Conservation (phyloP, 2,888 invertebrate genomes). For the Bursaphelenchus okinawaensis region DNA sequence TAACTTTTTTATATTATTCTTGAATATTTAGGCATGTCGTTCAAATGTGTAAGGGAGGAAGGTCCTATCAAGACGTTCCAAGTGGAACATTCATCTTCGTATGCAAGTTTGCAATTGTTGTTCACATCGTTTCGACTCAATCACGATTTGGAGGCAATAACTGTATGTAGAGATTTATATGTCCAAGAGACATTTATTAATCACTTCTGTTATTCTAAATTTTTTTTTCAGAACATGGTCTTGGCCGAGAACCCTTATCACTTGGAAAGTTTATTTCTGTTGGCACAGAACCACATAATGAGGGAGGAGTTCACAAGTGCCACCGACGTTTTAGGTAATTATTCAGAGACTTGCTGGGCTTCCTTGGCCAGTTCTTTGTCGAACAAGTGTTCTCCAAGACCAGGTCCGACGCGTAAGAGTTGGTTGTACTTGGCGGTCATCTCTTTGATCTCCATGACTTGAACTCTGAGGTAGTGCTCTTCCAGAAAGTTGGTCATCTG, state of each 20-base stretch:
- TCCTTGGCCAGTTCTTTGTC: conserved; percentile 25
- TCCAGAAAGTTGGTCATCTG: conserved; percentile 34
- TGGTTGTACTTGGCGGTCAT: conserved; percentile 27
- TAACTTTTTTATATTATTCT: too few species aligned
- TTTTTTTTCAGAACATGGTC: conserved; percentile 23
- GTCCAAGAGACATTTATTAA: background rate
- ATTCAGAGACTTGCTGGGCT: conserved; percentile 3
- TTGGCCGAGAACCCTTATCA: conserved; percentile 36
- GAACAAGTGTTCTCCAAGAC: conserved; percentile 30
- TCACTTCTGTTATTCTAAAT: background rate
- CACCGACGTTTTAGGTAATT: conserved; percentile 39
- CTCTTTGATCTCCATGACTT: conserved; percentile 30
- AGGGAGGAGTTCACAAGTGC: conserved; percentile 42
- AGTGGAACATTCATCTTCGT: conserved; percentile 14
- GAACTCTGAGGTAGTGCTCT: conserved; percentile 30
- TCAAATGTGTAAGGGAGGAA: background rate
- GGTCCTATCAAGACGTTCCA: conserved; percentile 18
- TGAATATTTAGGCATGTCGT: background rate
- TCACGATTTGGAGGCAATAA: conserved; percentile 19
- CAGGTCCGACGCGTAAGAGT: conserved; percentile 25
- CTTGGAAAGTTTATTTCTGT: conserved; percentile 42
- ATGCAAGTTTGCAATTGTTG: conserved; percentile 20
- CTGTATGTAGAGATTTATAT: conserved; percentile 8
- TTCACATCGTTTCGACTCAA: conserved; percentile 14
- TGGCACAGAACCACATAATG: conserved; percentile 37